Evolutionary conservation across 35 echinoderm and acorn worm genomes (phyloP).

Genomic region (Heliocidaris tuberculata): DNA sequence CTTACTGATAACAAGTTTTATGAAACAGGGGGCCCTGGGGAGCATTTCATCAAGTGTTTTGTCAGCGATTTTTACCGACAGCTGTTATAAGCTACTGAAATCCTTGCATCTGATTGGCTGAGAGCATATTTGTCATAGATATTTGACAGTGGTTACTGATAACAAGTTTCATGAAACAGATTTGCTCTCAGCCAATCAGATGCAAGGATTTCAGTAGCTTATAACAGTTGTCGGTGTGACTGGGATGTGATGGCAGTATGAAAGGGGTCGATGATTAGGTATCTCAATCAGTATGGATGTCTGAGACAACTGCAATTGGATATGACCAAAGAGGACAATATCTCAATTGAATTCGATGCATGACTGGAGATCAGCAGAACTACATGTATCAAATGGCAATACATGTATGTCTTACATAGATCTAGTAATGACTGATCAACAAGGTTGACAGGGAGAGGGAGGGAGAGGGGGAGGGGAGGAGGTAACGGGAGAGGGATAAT

Average conservation of each 20-base stretch:
- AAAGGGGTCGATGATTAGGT: neutral
- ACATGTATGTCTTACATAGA: neutral
- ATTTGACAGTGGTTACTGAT: too few relatives aligned
- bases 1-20: too few relatives aligned
- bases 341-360: neutral
- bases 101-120: too few relatives aligned
- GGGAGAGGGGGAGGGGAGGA: neutral
- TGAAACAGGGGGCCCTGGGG: too few relatives aligned
- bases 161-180: too few relatives aligned
- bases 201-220: too few relatives aligned
- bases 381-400: neutral
- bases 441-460: neutral
- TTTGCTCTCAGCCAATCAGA: too few relatives aligned
- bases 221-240: too few relatives aligned
- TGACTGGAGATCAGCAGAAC: neutral
- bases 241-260: neutral
- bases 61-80: too few relatives aligned
- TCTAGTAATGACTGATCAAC: neutral
- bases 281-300: neutral
- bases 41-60: too few relatives aligned
- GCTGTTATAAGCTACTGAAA: too few relatives aligned
- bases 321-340: neutral
- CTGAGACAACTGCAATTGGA: neutral
- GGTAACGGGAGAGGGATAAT: neutral
- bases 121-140: too few relatives aligned